Percentiles rank a stretch among this genome's conserved stretches.
Evolutionary conservation across 2,113 vertebrate species (phyloP).

Genomic region (Corynorhinus townsendii): DNA sequence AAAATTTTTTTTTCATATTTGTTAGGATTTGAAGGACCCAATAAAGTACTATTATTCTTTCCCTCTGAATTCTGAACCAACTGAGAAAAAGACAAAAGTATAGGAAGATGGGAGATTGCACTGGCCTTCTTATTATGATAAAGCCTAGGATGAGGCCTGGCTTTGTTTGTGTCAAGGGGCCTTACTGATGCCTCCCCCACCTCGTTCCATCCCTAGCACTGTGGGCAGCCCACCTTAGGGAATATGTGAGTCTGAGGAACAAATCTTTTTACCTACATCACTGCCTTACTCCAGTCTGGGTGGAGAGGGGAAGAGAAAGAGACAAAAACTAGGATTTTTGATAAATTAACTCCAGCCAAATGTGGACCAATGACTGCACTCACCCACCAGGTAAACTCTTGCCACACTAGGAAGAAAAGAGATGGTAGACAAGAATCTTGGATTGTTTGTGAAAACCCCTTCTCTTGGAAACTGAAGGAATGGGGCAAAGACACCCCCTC

Average conservation of each 20-base stretch:
- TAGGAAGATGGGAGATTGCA: not conserved
- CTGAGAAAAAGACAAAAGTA: not conserved
- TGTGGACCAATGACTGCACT: not conserved
- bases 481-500: not conserved
- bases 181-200: not conserved
- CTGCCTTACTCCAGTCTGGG: not conserved
- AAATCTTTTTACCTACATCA: not conserved
- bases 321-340: not conserved
- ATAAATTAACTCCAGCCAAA: not conserved
- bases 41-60: not conserved
- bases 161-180: not conserved
- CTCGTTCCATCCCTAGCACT: rapidly evolving
- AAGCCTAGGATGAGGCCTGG: not conserved
- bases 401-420: not conserved
- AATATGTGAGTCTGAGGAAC: not conserved
- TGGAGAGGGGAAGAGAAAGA: not conserved
- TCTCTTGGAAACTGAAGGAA: not conserved
- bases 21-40: not conserved
- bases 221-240: not conserved
- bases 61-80: not conserved
- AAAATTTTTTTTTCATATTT: not conserved
- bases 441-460: not conserved
- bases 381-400: not conserved
- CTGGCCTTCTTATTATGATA: not conserved
- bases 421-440: not conserved